Evolutionary conservation across 2,113 vertebrate species (phyloP).

Genomic region (Grantiella picta): DNA sequence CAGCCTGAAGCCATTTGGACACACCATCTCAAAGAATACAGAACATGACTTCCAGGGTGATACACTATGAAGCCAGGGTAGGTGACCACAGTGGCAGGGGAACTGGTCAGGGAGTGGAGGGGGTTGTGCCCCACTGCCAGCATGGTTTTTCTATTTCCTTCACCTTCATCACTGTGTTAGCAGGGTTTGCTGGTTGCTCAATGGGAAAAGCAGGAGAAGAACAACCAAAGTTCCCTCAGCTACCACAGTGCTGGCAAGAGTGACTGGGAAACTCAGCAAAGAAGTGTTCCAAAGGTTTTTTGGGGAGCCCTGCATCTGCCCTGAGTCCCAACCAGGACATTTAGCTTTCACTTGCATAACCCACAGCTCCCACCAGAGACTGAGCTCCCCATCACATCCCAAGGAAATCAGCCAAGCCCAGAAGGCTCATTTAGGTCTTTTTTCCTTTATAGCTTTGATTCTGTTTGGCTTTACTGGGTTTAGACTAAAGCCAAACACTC

Average conservation of each 20-base stretch:
- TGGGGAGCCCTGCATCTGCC: not conserved
- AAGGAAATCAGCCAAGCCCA: not conserved
- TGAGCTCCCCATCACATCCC: not conserved
- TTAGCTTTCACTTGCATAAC: not conserved
- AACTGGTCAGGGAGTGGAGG: not conserved
- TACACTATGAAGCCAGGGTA: not conserved
- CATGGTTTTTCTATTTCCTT: not conserved
- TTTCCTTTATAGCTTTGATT: not conserved
- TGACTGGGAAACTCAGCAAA: not conserved
- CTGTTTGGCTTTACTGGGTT: not conserved
- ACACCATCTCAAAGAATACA: rapidly evolving
- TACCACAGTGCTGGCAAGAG: rapidly evolving
- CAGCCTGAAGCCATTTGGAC: not conserved
- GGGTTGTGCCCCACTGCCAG: not conserved
- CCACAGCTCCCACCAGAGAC: not conserved
- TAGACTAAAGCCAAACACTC: not conserved
- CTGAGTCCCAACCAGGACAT: rapidly evolving
- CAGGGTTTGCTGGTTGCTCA: rapidly evolving
- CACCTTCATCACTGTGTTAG: rapidly evolving
- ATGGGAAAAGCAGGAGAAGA: not conserved
- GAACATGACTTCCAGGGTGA: not conserved
- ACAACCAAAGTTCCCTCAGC: not conserved
- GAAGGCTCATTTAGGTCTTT: not conserved
- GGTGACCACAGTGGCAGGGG: not conserved
- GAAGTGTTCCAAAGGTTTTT: not conserved